Evolutionary conservation across 2,797 vertebrate species (phyloP), one percentile per base, ranked within the genome.

Genomic region (Muscicapa comitata): DNA sequence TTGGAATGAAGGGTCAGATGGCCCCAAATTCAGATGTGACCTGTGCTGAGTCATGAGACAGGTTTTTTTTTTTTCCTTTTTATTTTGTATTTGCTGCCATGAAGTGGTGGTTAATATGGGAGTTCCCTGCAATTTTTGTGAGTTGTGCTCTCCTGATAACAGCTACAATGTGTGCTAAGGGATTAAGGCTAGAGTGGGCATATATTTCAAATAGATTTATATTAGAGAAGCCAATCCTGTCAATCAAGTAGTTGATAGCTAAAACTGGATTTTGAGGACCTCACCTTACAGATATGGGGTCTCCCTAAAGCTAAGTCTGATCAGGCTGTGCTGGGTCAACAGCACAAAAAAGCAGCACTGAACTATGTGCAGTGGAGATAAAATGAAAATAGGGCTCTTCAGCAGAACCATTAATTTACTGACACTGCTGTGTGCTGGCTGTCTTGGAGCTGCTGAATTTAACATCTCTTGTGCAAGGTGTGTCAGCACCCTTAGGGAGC

Each of bases 41-140:
- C 42, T 51, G 13, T 43, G 17, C 33, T 72, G 29, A 58, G 33
- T 67, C 33, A 33, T 12, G 25, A 86, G 26, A 29, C 7, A 65
- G 28, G 3, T 29, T 2, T 11, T 35, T 35, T 11, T 35, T 35
- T 54, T 0, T 2, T 3, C 1, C 8, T 6, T 54, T 48, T 63
- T 25, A 35, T 31, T 66, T 66, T 72, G 18, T 25, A 8, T 78
- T 59, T 59, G 15, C 31, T 48, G 13, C 13, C 7, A 38, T 38
- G 67, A 91, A 42, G 6, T 29, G 7, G 5, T 59, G 11, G 11
- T 4, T 88, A 68, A 42, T 50, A 33, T 17, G 26, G 31, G 54
- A 85, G 9, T 20, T 84, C 19, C n/a, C 40, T 47, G 50, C 14
- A 28, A 47, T 67, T 91, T 89, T 15, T 57, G 10, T 54, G 77